Evolutionary conservation across 2,797 vertebrate genomes (phyloP).

Genomic region (Hemibagrus guttatus): DNA sequence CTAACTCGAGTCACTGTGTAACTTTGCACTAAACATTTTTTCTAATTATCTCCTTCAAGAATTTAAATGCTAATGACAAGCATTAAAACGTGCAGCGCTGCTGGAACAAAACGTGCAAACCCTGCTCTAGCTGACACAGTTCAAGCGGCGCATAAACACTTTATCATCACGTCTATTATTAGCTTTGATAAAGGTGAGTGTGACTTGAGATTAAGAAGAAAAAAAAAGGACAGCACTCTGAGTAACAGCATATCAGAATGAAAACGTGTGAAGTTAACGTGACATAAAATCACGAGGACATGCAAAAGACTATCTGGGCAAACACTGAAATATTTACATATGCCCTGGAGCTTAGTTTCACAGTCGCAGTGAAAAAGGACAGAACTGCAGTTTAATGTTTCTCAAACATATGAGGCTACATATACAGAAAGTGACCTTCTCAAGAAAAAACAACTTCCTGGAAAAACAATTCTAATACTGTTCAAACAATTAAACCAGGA

Average conservation of each 20-base stretch:
- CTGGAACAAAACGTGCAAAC: background rate
- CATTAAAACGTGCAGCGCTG: background rate
- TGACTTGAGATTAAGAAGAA: background rate
- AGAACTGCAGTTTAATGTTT: background rate
- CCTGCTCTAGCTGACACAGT: background rate
- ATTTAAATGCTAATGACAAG: background rate
- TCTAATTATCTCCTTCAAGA: background rate
- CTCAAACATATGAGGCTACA: background rate
- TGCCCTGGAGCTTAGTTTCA: background rate
- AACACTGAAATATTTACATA: constrained; percentile 26
- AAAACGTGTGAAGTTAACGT: background rate
- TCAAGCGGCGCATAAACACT: background rate
- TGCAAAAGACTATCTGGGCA: constrained; percentile 1
- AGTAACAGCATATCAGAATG: background rate
- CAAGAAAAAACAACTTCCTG: background rate
- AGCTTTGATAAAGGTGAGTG: background rate
- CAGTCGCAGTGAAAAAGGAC: background rate
- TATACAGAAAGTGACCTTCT: background rate
- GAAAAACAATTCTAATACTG: background rate
- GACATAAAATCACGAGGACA: background rate
- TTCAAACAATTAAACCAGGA: background rate
- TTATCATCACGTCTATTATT: background rate
- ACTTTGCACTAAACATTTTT: background rate
- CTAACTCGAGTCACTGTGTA: background rate
- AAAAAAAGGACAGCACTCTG: too few relatives aligned